phyloP scores from a whole-genome alignment of 2,113 vertebrate species.

The Thomomys bottae region DNA sequence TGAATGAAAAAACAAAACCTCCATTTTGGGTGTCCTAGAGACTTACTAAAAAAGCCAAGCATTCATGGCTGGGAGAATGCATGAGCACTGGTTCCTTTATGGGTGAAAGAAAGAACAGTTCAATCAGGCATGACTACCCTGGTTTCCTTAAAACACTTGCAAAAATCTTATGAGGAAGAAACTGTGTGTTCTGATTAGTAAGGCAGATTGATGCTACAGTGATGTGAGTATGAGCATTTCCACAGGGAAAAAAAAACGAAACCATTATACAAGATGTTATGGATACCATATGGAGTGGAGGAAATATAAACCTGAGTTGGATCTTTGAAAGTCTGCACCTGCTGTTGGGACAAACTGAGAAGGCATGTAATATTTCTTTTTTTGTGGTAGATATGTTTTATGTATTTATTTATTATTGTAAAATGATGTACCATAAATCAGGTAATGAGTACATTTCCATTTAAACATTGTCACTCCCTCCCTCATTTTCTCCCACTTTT shows the following conservation, averaged over 20 bases:
- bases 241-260: constrained; percentile 69
- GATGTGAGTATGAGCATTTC: constrained; percentile 58
- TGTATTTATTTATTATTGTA: too few relatives aligned
- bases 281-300: constrained; percentile 50
- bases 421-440: too few relatives aligned
- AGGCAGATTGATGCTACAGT: constrained; percentile 37
- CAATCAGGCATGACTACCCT: constrained; percentile 57
- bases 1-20: constrained; percentile 45
- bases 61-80: constrained; percentile 58
- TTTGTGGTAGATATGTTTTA: too few relatives aligned
- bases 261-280: constrained; percentile 66
- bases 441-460: too few relatives aligned
- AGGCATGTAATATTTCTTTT: neutral
- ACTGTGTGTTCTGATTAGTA: constrained; percentile 44
- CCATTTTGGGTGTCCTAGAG: constrained; percentile 67
- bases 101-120: constrained; percentile 64
- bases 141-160: constrained; percentile 61
- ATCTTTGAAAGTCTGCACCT: constrained; percentile 71
- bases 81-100: constrained; percentile 55
- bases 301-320: constrained; percentile 1
- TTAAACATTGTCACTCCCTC: too few relatives aligned
- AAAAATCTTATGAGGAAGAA: constrained; percentile 51
- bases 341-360: constrained; percentile 46
- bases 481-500: too few relatives aligned
- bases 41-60: constrained; percentile 70